Percentiles rank a stretch among this genome's conserved stretches.
These are phyloP conservation scores for Thaumetopoea pityocampa DNA, from an alignment of 1,140 invertebrate species.

Conservation along the genomic window DNA sequence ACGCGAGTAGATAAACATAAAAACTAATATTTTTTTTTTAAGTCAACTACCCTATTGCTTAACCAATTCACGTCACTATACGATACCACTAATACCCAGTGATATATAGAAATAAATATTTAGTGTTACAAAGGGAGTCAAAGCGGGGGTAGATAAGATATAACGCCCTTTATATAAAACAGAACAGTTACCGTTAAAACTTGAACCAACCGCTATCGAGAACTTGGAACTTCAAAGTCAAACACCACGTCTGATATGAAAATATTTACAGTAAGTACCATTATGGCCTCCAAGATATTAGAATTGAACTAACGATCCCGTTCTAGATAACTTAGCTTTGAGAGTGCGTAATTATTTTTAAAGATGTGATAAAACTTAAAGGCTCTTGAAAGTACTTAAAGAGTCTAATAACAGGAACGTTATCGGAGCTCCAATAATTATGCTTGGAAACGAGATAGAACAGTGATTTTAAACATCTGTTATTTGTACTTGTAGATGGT, in stretches of 20 bases:
- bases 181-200: slow-evolving; percentile 24
- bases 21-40: too few species aligned
- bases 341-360: slow-evolving; percentile 9
- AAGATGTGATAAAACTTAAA: slow-evolving; percentile 15
- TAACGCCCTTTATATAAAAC: slow-evolving; percentile 25
- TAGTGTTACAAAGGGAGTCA: slow-evolving; percentile 44
- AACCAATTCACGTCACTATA: slow-evolving; percentile 2
- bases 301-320: slow-evolving; percentile 4
- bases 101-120: slow-evolving; percentile 57
- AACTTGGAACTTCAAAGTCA: slow-evolving; percentile 7
- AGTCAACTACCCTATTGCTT: too few species aligned
- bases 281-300: slow-evolving; percentile 8
- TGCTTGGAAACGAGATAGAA: too few species aligned
- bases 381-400: slow-evolving; percentile 1
- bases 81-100: slow-evolving; percentile 51
- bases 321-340: slow-evolving; percentile 12
- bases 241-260: slow-evolving; percentile 10
- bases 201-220: slow-evolving; percentile 10
- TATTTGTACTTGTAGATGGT: too few species aligned
- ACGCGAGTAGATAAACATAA: too few species aligned
- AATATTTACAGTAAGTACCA: slow-evolving; percentile 23
- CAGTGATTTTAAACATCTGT: too few species aligned
- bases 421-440: too few species aligned
- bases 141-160: slow-evolving; percentile 32
- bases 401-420: slow-evolving; percentile 1